phyloP scores from a whole-genome alignment of 2,888 invertebrate species.

The Phaonia tiefii region DNA sequence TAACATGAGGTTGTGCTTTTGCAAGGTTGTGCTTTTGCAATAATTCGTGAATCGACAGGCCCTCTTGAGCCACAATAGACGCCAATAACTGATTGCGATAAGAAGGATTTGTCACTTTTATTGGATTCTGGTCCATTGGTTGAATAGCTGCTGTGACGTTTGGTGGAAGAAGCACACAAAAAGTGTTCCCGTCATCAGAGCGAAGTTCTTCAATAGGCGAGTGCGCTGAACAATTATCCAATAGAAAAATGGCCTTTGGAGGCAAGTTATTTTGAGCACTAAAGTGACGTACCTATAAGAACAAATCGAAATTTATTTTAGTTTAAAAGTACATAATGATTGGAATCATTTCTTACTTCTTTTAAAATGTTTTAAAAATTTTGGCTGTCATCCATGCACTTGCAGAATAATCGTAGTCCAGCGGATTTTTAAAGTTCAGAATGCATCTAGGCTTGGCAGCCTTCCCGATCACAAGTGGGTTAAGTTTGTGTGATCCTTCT shows the following conservation, averaged over 20 bases:
- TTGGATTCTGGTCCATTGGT: constrained; percentile 9
- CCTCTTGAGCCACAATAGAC: too few relatives aligned
- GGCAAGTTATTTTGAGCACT: constrained; percentile 41
- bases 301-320: too few relatives aligned
- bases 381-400: constrained; percentile 14
- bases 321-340: constrained; percentile 7
- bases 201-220: constrained; percentile 39
- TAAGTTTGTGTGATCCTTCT: too few relatives aligned
- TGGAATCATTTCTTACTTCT: constrained; percentile 46
- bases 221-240: constrained; percentile 40
- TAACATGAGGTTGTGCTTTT: too few relatives aligned
- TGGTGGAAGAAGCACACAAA: constrained; percentile 22
- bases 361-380: constrained; percentile 25
- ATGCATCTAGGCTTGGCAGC: too few relatives aligned
- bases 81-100: too few relatives aligned
- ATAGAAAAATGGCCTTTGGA: constrained; percentile 34
- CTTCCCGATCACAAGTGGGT: constrained; percentile 39
- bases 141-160: constrained; percentile 35
- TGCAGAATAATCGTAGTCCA: constrained; percentile 17
- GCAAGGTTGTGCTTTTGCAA: too few relatives aligned
- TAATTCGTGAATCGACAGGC: too few relatives aligned
- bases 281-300: too few relatives aligned
- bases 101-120: too few relatives aligned
- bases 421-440: too few relatives aligned
- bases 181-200: constrained; percentile 31